Evolutionary conservation across 2,888 invertebrate species (phyloP), one percentile per base, ranked within the genome.

Genomic region (Temnothorax ravouxi): DNA sequence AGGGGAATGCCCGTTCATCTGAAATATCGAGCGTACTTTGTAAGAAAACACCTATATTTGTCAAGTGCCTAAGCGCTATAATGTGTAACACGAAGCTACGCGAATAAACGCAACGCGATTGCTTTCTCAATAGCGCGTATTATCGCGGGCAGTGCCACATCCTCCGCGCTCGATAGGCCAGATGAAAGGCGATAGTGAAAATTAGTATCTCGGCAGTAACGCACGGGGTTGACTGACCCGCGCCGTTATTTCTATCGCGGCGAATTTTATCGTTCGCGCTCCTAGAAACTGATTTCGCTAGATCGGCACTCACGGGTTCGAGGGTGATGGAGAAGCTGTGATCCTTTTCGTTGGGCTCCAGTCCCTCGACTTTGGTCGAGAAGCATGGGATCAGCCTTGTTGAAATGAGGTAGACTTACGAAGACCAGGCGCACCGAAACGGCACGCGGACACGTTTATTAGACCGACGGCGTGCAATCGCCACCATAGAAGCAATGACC

Each of bases 401-500:
- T 96, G 95, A 98, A 98, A 95, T 98, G 98, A 0, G 99, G 99
- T 89, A 97, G 96, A 0, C 98, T 97, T 88, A 98, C 96, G 93
- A 97, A 98, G 0, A 97, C 97, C 0, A n/a, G 99, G 98, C 0
- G 98, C 97, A 8, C 97, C 98, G 92, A 96, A 97, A 76, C 97
- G 96, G 90, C 98, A 98, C 0, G 97, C 95, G 0, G 97, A 97
- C n/a, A 97, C 96, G 94, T 98, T 97, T 94, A 98, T 95, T 44
- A 97, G 96, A 0, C 98, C 1, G 96, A 96, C 85, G 97, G 97
- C 21, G 96, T 95, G 93, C 98, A 98, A 81, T 96, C 96, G 0
- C 97, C 97, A 79, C 96, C 96, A 93, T 97, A 98, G 94, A 96
- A 98, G 91, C 98, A 98, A 38, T 96, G 89, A 0, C 94, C 94